Evolutionary conservation across 2,888 invertebrate species (phyloP).

Genomic region (Lasioglossum zephyrum): DNA sequence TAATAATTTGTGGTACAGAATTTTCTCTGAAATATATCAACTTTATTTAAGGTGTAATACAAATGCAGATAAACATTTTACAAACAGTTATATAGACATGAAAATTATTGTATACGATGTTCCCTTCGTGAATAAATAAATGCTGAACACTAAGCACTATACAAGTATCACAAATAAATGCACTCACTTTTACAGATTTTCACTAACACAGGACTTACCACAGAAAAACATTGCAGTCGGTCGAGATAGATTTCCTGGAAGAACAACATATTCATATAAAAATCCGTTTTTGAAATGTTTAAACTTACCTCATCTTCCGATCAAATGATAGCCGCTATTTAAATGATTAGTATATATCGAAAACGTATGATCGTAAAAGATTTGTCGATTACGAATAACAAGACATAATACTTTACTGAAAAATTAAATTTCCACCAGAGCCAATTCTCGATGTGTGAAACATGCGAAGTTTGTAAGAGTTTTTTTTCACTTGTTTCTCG

Average conservation of each 20-base stretch:
- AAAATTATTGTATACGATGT: not conserved
- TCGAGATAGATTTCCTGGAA: conserved; percentile 56
- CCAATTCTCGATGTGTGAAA: not conserved
- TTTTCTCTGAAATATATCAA: not conserved
- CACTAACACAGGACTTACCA: conserved; percentile 50
- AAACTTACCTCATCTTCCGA: conserved; percentile 57
- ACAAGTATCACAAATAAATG: conserved; percentile 1
- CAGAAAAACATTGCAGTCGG: conserved; percentile 28
- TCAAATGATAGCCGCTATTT: conserved; percentile 33
- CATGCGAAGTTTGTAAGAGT: not conserved
- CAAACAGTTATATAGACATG: not conserved
- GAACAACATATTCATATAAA: conserved; percentile 57
- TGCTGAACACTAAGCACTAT: not conserved
- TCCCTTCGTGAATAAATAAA: not conserved
- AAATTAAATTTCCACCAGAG: not conserved
- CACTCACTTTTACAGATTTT: conserved; percentile 21
- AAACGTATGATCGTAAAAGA: not conserved
- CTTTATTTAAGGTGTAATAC: not conserved
- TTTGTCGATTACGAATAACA: not conserved
- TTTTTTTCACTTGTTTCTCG: not conserved
- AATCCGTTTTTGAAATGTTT: conserved; percentile 13
- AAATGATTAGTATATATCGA: conserved; percentile 36
- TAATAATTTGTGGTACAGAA: not conserved
- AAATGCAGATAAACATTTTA: not conserved
- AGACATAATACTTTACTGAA: not conserved